Evolutionary conservation across 2,888 invertebrate species (phyloP), one percentile per base, ranked within the genome.

Genomic region (Noctuana brunneofusca): DNA sequence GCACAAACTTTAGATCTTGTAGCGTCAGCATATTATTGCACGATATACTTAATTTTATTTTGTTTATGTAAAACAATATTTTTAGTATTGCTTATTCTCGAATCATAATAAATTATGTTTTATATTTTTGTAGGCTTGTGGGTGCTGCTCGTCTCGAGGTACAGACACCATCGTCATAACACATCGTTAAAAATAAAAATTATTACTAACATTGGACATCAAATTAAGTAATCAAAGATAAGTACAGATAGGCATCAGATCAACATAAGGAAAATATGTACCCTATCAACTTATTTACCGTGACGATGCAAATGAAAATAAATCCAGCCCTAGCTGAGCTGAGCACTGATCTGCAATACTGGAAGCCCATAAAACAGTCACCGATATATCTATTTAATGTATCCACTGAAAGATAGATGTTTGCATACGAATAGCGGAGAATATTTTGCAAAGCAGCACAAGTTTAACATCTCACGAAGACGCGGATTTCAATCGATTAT

Each of bases 311-410:
- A 72, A 75, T 76, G 71, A 70, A 68, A 70, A 81, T 81, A 81
- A 81, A 82, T 82, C 77, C 64, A 67, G 12, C 66, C 67, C 59
- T 60, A 65, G 60, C 63, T 53, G 49, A 62, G 62, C 49, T 63
- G 69, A 69, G 69, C 76, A 73, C 75, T 75, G 72, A 71, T 69
- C 71, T 73, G 72, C 73, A 71, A 72, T 76, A 55, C 66, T 74
- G 74, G 72, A 69, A 69, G 69, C 56, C 70, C 76, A 79, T 81
- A 82, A 83, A 83, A 75, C 77, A 81, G 83, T 83, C 83, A 69
- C 68, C 77, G 66, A 80, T 79, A 76, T 80, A 83, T 83, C 80
- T 77, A 76, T 69, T 67, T 73, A 71, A 81, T 75, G 75, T 71
- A 69, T 69, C 66, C 73, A 70, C 72, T 68, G 69, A 71, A 70